Evolutionary conservation across 1,140 invertebrate species (phyloP).

Genomic region (Drosophila rufa): DNA sequence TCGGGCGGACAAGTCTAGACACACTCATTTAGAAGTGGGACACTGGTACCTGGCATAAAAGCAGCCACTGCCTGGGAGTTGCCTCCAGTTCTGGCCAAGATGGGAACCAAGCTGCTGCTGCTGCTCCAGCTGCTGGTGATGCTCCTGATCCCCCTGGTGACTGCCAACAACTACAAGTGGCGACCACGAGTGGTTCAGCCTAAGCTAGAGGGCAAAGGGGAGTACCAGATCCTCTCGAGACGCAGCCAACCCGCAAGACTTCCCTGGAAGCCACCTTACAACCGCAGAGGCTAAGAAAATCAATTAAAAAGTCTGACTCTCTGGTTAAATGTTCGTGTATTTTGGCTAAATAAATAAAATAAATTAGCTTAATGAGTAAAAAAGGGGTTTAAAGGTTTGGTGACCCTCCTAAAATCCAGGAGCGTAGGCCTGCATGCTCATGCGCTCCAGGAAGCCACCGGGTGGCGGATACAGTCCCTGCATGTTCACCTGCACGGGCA

Average conservation of each 20-base stretch:
- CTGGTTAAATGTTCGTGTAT: slow-evolving; percentile 45
- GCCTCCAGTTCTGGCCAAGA: slow-evolving; percentile 61
- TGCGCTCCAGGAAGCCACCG: slow-evolving; percentile 39
- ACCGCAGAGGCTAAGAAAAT: slow-evolving; percentile 43
- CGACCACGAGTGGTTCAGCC: slow-evolving; percentile 20
- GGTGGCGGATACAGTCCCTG: slow-evolving; percentile 33
- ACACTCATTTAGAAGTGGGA: slow-evolving; percentile 46
- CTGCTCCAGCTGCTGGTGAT: slow-evolving; percentile 7
- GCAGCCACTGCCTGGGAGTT: slow-evolving; percentile 9
- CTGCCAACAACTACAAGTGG: slow-evolving; percentile 30
- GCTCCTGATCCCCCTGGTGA: background rate
- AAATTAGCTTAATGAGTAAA: slow-evolving; percentile 46
- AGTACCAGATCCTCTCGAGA: slow-evolving; percentile 41
- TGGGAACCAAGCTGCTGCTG: slow-evolving; percentile 41
- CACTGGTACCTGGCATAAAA: slow-evolving; percentile 52
- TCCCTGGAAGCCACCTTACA: slow-evolving; percentile 4
- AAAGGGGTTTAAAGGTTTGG: too few species aligned
- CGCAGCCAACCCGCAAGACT: slow-evolving; percentile 1
- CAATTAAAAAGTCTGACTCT: background rate
- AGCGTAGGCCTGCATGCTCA: slow-evolving; percentile 58
- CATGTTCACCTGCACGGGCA: slow-evolving; percentile 16
- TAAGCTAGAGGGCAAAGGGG: slow-evolving; percentile 51
- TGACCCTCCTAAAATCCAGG: slow-evolving; percentile 29
- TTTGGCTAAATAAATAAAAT: slow-evolving; percentile 76
- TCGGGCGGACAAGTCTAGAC: slow-evolving; percentile 20